Percentiles rank a stretch among this genome's conserved stretches.
Evolutionary conservation across 2,113 vertebrate species (phyloP).

Genomic region (Proteles cristata): DNA sequence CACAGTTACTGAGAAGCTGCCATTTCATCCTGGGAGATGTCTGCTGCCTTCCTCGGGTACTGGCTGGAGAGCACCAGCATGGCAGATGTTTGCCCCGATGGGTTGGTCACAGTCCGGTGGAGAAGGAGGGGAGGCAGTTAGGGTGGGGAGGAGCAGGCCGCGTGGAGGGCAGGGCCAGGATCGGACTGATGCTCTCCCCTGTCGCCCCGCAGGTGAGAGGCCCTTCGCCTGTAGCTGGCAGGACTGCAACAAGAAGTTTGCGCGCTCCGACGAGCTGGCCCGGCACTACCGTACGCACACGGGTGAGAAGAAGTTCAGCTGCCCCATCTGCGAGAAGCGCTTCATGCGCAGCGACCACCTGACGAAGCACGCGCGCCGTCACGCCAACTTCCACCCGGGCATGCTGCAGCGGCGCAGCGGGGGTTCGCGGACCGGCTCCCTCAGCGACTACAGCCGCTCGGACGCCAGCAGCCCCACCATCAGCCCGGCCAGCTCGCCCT

Average conservation of each 20-base stretch:
- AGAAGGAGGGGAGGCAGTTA: accelerated
- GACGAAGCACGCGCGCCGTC: constrained; percentile 97
- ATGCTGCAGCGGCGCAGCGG: constrained; percentile 94
- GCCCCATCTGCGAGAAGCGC: constrained; percentile 97
- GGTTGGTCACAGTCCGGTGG: not conserved
- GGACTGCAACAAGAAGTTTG: constrained; percentile 98
- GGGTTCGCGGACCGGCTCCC: constrained; percentile 90
- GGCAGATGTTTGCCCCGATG: not conserved
- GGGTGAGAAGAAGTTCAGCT: constrained; percentile 97
- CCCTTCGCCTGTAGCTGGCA: constrained; percentile 98
- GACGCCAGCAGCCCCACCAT: constrained; percentile 96
- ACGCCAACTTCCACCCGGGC: constrained; percentile 95
- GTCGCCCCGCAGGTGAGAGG: constrained; percentile 90
- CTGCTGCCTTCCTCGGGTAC: not conserved
- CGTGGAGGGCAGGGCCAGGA: not conserved
- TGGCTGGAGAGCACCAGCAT: not conserved
- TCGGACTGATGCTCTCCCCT: not conserved
- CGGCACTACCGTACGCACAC: constrained; percentile 99
- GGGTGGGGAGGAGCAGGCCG: not conserved
- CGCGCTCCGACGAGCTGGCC: constrained; percentile 97
- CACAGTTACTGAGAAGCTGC: too few species aligned
- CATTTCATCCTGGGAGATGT: not conserved
- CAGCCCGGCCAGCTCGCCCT: constrained; percentile 98
- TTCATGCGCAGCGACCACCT: constrained; percentile 99
- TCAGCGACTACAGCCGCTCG: constrained; percentile 98